These are phyloP conservation scores for Drosophila quadrilineata DNA, from an alignment of 1,140 invertebrate species.

Conservation along the genomic window DNA sequence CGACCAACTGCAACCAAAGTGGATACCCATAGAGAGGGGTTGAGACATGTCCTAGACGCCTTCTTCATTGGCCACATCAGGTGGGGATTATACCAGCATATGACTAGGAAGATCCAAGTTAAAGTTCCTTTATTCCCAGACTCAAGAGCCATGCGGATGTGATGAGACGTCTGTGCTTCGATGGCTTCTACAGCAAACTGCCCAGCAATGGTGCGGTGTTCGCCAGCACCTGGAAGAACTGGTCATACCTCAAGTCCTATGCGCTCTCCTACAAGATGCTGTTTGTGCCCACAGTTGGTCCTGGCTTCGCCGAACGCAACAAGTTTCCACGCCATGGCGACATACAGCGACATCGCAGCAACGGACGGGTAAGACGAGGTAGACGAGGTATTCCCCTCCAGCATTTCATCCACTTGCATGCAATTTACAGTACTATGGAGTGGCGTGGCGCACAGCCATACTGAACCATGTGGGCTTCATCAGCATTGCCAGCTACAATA, in stretches of 20 bases:
- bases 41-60: slow-evolving; percentile 83
- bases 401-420: background rate
- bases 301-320: slow-evolving; percentile 84
- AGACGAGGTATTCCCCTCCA: background rate
- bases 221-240: slow-evolving; percentile 86
- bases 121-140: slow-evolving; percentile 23
- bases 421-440: slow-evolving; percentile 82
- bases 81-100: slow-evolving; percentile 30
- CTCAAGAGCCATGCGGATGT: slow-evolving; percentile 77
- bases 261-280: slow-evolving; percentile 83
- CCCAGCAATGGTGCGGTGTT: slow-evolving; percentile 84
- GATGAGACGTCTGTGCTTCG: slow-evolving; percentile 83
- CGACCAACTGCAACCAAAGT: slow-evolving; percentile 26
- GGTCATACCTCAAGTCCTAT: slow-evolving; percentile 83
- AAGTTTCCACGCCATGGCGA: slow-evolving; percentile 83
- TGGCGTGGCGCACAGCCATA: slow-evolving; percentile 83
- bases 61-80: slow-evolving; percentile 83
- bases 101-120: background rate
- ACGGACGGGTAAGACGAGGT: slow-evolving; percentile 80
- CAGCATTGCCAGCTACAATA: slow-evolving; percentile 85
- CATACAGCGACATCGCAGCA: slow-evolving; percentile 83
- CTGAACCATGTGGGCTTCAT: slow-evolving; percentile 82
- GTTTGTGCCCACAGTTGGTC: slow-evolving; percentile 85
- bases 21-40: slow-evolving; percentile 56
- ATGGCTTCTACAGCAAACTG: slow-evolving; percentile 86